Base-by-base conservation (phyloP, 2,888 invertebrate genomes). In the Acanthococcus lagerstroemiae region DNA sequence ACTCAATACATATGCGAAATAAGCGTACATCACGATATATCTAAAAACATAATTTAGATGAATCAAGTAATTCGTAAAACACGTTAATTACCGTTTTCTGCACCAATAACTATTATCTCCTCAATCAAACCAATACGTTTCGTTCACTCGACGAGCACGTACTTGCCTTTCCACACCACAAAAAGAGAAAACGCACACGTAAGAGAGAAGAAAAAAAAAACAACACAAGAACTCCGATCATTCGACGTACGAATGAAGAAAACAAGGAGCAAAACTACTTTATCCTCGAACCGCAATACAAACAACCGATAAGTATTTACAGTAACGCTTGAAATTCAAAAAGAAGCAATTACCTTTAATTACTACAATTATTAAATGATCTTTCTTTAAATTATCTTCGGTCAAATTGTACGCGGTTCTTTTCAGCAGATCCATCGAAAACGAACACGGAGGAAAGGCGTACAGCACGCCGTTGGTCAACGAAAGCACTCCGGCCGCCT, bases 401-500 rank as follows among this genome's bases (percentile, higher is more conserved):
- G 90, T 89, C 66, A 96, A 80, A 75, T 88, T 90, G 69, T 93
- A 92, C 73, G 94, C 94, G 67, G 91, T 88, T 70, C 91, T 83
- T 76, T 91, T 89, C 54, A 96, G 78, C 61, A 95, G 81, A 72
- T 95, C 93, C 15, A 92, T 87, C 45, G 95, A 94, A 77, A 95
- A 96, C 61, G 90, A 85, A 79, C 95, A 95, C n/a, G 95, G 95
- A 68, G 96, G 96, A 77, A 97, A 96, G 55, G 95, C 94, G 77
- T 97, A 96, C 44, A 96, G 80, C 4, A 95, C 94, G 25, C 95
- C 95, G 73, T 89, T 90, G 21, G 89, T 77, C 21, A 96, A 79
- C 1, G 94, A 92, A 71, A 97, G 95, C 0, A 97, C 96, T 67
- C 99, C 99, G 5, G 97, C 97, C 22, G 99, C 97, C 77, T 97